Evolutionary conservation across 1,140 invertebrate species (phyloP).

Genomic region (Protaetia brevitarsis): DNA sequence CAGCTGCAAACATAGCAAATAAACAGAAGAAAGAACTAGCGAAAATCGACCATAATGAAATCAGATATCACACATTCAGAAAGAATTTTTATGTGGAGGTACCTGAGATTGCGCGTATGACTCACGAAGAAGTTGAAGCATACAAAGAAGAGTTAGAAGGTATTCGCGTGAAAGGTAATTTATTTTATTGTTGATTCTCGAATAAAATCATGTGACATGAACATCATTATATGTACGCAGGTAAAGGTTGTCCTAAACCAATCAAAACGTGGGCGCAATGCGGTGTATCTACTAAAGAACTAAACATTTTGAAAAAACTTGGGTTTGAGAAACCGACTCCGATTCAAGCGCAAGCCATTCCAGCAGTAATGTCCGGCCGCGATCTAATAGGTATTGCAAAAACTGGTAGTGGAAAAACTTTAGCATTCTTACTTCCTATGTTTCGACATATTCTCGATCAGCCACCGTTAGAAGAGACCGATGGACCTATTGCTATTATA

Average conservation of each 20-base stretch:
- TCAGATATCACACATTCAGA: constrained; percentile 84
- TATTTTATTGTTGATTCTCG: constrained; percentile 37
- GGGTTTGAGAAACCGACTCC: constrained; percentile 97
- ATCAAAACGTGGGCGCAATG: constrained; percentile 92
- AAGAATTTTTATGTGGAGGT: constrained; percentile 97
- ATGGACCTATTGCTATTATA: constrained; percentile 95
- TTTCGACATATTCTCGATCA: constrained; percentile 97
- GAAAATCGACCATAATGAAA: constrained; percentile 81
- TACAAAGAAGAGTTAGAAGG: constrained; percentile 85
- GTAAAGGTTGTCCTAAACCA: constrained; percentile 53
- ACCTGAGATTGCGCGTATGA: constrained; percentile 82
- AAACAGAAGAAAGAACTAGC: constrained; percentile 87
- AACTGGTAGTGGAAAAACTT: constrained; percentile 97
- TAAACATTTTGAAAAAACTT: constrained; percentile 90
- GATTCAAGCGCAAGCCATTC: constrained; percentile 97
- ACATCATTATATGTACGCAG: background rate
- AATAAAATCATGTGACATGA: too few relatives aligned
- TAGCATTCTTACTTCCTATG: constrained; percentile 98
- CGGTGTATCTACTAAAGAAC: constrained; percentile 94
- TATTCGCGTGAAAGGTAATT: constrained; percentile 73
- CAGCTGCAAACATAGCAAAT: constrained; percentile 82
- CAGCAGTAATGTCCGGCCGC: constrained; percentile 95
- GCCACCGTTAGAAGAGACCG: constrained; percentile 85
- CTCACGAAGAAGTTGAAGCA: constrained; percentile 79
- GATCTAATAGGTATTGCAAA: constrained; percentile 99